These are phyloP conservation scores for Melanerpes aurifrons DNA, from an alignment of 2,113 vertebrate species.

Conservation along the genomic window DNA sequence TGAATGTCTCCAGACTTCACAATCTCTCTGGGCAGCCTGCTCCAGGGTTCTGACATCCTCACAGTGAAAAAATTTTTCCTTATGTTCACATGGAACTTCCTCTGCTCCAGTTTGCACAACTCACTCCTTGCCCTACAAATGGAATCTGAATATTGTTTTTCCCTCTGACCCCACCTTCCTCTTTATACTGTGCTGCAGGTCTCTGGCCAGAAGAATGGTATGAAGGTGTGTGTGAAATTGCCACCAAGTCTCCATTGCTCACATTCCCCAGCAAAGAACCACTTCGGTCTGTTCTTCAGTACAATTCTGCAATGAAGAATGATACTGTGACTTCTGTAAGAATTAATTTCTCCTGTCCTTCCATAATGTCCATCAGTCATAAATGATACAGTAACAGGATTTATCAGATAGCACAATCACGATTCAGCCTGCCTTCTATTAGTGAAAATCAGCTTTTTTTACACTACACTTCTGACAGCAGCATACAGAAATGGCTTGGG, in stretches of 20 bases:
- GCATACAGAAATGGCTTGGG: not conserved
- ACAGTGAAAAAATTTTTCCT: too few relatives aligned
- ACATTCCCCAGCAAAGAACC: slow-evolving; percentile 97
- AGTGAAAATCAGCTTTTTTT: not conserved
- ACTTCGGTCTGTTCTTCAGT: slow-evolving; percentile 94
- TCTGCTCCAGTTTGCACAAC: too few relatives aligned
- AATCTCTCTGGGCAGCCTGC: too few relatives aligned
- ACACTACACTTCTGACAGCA: not conserved
- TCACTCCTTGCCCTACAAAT: too few relatives aligned
- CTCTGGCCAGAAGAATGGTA: slow-evolving; percentile 99
- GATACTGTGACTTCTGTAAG: slow-evolving; percentile 93
- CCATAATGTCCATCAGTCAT: not conserved
- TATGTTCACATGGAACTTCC: too few relatives aligned
- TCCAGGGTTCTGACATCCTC: too few relatives aligned
- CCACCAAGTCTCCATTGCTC: slow-evolving; percentile 93
- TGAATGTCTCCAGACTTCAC: too few relatives aligned
- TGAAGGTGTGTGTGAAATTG: slow-evolving; percentile 96
- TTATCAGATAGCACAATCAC: not conserved
- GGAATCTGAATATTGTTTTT: not conserved
- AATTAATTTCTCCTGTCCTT: not conserved
- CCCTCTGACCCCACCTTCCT: not conserved
- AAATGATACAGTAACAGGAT: not conserved
- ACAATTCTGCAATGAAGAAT: slow-evolving; percentile 97
- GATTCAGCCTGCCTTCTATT: not conserved
- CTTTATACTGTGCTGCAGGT: slow-evolving; percentile 71